These are phyloP conservation scores for Micropoecilia bifurca DNA, from an alignment of 2,797 vertebrate species.

Conservation along the genomic window DNA sequence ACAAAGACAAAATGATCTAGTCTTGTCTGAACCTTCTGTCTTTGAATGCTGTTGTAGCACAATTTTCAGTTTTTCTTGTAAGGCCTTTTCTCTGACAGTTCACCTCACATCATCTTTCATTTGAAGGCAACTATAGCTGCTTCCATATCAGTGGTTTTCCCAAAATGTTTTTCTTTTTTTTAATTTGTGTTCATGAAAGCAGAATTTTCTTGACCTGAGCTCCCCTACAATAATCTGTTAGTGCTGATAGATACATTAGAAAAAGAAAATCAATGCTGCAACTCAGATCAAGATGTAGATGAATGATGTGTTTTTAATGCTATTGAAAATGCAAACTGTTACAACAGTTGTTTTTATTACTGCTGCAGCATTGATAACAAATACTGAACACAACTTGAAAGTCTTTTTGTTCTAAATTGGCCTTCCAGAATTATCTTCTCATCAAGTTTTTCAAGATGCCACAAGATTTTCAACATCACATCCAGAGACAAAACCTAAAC, in stretches of 20 bases:
- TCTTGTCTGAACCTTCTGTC: slow-evolving; percentile 11
- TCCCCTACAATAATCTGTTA: neutral
- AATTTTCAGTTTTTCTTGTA: slow-evolving; percentile 25
- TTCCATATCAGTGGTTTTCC: neutral
- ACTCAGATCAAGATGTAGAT: neutral
- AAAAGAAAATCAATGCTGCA: neutral
- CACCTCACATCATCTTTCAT: slow-evolving; percentile 38
- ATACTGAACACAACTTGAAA: neutral
- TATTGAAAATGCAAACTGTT: neutral
- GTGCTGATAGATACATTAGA: neutral
- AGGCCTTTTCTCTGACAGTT: slow-evolving; percentile 28
- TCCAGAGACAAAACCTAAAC: neutral
- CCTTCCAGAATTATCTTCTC: neutral
- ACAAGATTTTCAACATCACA: neutral
- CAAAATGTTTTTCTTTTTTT: slow-evolving; percentile 10
- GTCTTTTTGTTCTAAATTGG: neutral
- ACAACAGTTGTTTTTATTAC: neutral
- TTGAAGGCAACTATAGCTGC: slow-evolving; percentile 35
- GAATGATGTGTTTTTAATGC: neutral
- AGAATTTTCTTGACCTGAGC: slow-evolving; percentile 19
- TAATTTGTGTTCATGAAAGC: slow-evolving; percentile 32
- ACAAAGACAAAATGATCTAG: neutral
- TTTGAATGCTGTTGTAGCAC: slow-evolving; percentile 4
- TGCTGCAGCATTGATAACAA: neutral
- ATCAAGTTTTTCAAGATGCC: neutral